Evolutionary conservation across 1,140 invertebrate species (phyloP).

Genomic region (Luehdorfia chinensis): DNA sequence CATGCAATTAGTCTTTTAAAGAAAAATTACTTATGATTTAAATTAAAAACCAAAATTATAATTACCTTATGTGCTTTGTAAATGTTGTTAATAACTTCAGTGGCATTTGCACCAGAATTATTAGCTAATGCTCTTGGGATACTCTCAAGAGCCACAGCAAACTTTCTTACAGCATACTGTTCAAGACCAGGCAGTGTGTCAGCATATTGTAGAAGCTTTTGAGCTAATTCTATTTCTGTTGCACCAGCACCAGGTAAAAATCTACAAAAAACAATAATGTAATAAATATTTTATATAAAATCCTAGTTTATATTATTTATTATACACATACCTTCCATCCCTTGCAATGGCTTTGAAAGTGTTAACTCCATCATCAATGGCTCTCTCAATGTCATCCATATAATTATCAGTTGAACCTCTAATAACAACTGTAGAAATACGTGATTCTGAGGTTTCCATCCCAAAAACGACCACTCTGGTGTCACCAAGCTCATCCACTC

Average conservation of each 20-base stretch:
- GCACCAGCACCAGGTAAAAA: slow-evolving; percentile 97
- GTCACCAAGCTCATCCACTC: slow-evolving; percentile 97
- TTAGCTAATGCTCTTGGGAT: slow-evolving; percentile 96
- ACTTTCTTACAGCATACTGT: slow-evolving; percentile 98
- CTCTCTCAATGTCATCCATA: slow-evolving; percentile 99
- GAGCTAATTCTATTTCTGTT: slow-evolving; percentile 95
- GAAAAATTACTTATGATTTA: too few relatives aligned
- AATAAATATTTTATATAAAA: neutral
- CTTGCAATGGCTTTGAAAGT: slow-evolving; percentile 94
- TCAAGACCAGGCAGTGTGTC: slow-evolving; percentile 96
- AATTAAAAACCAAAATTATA: too few relatives aligned
- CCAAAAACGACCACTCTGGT: slow-evolving; percentile 95
- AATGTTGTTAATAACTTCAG: slow-evolving; percentile 93
- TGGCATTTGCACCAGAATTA: slow-evolving; percentile 94
- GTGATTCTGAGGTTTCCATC: slow-evolving; percentile 87
- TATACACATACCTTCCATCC: slow-evolving; percentile 73
- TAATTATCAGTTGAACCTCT: slow-evolving; percentile 98
- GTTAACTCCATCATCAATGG: slow-evolving; percentile 99
- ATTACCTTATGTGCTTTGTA: slow-evolving; percentile 92
- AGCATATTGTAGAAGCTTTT: slow-evolving; percentile 89
- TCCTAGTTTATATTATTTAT: too few relatives aligned
- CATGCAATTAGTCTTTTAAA: too few relatives aligned
- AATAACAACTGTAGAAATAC: slow-evolving; percentile 95
- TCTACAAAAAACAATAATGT: slow-evolving; percentile 47
- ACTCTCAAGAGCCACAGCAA: slow-evolving; percentile 92